Base-by-base conservation (phyloP, 1,140 invertebrate genomes). In the Drosophila biarmipes region DNA sequence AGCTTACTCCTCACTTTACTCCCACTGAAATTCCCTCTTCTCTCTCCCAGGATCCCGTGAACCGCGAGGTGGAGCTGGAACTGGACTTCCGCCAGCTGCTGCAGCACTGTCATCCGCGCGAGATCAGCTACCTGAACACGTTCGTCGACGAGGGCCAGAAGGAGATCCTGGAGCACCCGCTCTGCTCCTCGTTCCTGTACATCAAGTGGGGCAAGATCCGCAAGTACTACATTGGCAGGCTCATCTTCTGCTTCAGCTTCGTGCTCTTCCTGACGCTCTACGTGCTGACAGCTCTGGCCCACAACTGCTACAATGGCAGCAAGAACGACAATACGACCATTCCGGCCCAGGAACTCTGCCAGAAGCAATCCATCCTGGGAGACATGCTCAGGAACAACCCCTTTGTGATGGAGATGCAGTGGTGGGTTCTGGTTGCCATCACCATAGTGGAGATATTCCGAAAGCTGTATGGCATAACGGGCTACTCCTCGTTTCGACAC, bases 131-230 rank as follows among this genome's bases (percentile, higher is more conserved):
- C 78, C 92, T 97, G 27, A 96, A 96, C 73, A 96, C 96, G 0
- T 96, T 97, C 55, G 95, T 97, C 1, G 96, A 96, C 54, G 96
- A 96, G 91, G 96, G 96, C 0, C 96, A 97, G 80, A 96, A 96
- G 74, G 95, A 96, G 85, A 95, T 97, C 14, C 90, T 97, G 1
- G 93, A 96, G 53, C 96, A 97, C 93, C 96, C 96, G 0, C 86
- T 97, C 1, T 97, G 96, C 79, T 96, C 96, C 5, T 96, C 96
- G 0, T 97, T 97, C 91, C 91, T 97, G 0, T 95, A 97, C 80
- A 94, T 97, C 14, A 97, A 97, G 91, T 98, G 97, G 97, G 95
- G 97, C 73, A 97, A 97, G 91, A 97, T 98, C 69, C 93, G 96
- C n/a, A 96, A 96, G 91, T 97, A 97, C 84, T 97, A 97, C 80